Percentiles rank a stretch among this genome's conserved stretches.
Evolutionary conservation across 2,888 invertebrate species (phyloP).

Genomic region (Tuta absoluta): DNA sequence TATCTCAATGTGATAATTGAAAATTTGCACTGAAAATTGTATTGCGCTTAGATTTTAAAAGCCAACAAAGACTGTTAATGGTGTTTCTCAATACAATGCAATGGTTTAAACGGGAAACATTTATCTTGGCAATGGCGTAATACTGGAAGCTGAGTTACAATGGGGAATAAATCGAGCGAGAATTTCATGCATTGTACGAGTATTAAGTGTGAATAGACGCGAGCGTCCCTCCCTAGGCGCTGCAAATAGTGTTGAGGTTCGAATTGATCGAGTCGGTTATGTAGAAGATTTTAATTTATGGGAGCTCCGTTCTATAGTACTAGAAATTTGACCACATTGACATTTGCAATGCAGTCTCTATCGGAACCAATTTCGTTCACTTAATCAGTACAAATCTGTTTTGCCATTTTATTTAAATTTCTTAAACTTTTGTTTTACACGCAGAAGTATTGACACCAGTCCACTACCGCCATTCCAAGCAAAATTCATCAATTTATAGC

Average conservation of each 20-base stretch:
- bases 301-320: no score
- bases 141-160: constrained; percentile 49
- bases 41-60: not conserved
- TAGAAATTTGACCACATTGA: no score
- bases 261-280: no score
- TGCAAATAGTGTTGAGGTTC: constrained; percentile 46
- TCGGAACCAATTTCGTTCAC: no score
- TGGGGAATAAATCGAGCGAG: constrained; percentile 59
- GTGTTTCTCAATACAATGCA: constrained; percentile 36
- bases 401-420: no score
- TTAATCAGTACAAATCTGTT: no score
- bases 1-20: not conserved
- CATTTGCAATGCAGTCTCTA: no score
- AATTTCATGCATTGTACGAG: constrained; percentile 62
- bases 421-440: no score
- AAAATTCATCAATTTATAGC: no score
- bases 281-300: no score
- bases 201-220: constrained; percentile 63
- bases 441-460: no score
- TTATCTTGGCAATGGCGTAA: constrained; percentile 45
- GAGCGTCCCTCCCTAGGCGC: constrained; percentile 46
- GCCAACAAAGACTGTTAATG: constrained; percentile 20
- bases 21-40: not conserved
- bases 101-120: constrained; percentile 46
- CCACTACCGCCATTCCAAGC: no score